These are phyloP conservation scores for Desoria tigrina DNA, from an alignment of 2,888 invertebrate genomes.

Conservation along the genomic window DNA sequence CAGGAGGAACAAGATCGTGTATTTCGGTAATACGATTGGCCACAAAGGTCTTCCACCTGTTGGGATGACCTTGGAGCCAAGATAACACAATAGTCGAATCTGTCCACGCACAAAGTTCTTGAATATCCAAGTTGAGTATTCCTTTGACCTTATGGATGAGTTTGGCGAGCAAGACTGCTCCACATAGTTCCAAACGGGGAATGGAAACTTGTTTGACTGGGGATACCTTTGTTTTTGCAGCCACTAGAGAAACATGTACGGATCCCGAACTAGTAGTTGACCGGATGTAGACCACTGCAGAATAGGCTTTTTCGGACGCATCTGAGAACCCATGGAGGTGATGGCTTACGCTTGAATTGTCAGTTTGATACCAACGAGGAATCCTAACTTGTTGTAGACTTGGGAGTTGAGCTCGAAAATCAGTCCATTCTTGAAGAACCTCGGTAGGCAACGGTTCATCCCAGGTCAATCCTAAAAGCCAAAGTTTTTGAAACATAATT, in stretches of 20 bases:
- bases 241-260: conserved; percentile 24
- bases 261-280: conserved; percentile 8
- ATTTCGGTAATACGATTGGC: conserved; percentile 51
- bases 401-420: not conserved
- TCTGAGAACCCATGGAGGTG: conserved; percentile 52
- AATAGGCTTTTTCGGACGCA: conserved; percentile 49
- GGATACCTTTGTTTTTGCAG: conserved; percentile 50
- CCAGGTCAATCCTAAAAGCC: conserved; percentile 52
- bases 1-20: conserved; percentile 28
- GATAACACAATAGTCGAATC: conserved; percentile 54
- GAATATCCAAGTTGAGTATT: conserved; percentile 7
- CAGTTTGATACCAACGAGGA: not conserved
- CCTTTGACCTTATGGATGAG: conserved; percentile 30
- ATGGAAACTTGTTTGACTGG: conserved; percentile 51
- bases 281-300: conserved; percentile 49
- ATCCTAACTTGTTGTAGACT: not conserved
- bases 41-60: conserved; percentile 52
- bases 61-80: conserved; percentile 49
- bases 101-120: conserved; percentile 41
- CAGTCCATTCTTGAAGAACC: conserved; percentile 12
- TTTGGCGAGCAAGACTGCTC: conserved; percentile 52
- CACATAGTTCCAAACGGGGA: conserved; percentile 54
- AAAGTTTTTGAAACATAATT: conserved; percentile 49
- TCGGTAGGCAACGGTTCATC: conserved; percentile 47
- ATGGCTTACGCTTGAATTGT: too few relatives aligned